Evolutionary conservation across 2,888 invertebrate species (phyloP).

Genomic region (Lysandra coridon): DNA sequence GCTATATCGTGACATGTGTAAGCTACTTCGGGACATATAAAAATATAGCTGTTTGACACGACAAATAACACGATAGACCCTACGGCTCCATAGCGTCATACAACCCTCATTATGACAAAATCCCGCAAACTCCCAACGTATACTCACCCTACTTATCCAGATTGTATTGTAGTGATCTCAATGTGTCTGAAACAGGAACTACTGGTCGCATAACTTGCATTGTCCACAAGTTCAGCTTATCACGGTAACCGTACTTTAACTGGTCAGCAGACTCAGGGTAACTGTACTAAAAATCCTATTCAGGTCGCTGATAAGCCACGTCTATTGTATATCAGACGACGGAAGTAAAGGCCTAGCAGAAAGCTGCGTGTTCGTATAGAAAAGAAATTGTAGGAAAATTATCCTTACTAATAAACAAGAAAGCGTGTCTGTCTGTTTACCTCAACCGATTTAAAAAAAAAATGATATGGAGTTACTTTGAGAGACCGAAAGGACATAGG

Average conservation of each 20-base stretch:
- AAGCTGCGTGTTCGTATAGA: not conserved
- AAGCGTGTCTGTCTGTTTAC: not conserved
- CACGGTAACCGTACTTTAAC: constrained; percentile 8
- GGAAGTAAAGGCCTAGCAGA: not conserved
- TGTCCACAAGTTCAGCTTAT: constrained; percentile 25
- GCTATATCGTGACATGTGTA: no score
- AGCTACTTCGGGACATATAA: no score
- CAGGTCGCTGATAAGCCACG: constrained; percentile 9
- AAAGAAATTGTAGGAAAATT: not conserved
- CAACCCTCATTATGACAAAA: not conserved
- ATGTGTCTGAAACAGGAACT: constrained; percentile 40
- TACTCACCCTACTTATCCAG: constrained; percentile 32
- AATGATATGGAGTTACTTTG: no score
- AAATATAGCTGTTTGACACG: no score
- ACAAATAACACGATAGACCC: no score
- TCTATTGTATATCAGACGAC: constrained; percentile 5
- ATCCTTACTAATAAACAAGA: not conserved
- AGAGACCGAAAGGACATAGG: no score
- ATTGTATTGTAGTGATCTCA: constrained; percentile 40
- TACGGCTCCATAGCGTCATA: no score
- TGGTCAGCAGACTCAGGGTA: not conserved
- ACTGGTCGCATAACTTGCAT: constrained; percentile 26
- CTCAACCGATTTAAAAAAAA: no score
- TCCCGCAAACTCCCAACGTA: not conserved
- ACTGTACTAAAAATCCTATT: constrained; percentile 29